Evolutionary conservation across 2,113 vertebrate species (phyloP), one percentile per base, ranked within the genome.

Genomic region (Campylorhamphus procurvoides): DNA sequence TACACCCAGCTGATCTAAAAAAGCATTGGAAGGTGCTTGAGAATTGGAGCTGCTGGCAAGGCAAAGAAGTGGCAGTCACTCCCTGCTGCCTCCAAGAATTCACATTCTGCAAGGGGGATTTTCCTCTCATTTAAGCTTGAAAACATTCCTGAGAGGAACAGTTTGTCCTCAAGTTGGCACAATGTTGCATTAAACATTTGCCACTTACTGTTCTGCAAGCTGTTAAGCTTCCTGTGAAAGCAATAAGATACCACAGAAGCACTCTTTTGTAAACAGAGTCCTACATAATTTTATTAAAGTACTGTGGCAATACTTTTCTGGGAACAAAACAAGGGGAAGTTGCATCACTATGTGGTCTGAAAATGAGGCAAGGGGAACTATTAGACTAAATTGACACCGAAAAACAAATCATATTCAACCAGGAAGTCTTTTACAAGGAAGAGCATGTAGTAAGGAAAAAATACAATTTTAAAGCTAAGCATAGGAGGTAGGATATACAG

Each of bases 131-230:
- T 92, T 96, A 96, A 96, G 91, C 85, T 89, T 92, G 47, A 93
- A 98, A 97, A 96, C 96, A 98, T 93, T 97, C 80, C 90, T 95
- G 78, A 90, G 91, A 93, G 60, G 94, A 98, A 98, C 97, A 97
- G 94, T 84, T 95, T 97, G 95, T 97, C 94, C 96, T 98, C 91
- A 88, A 95, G 80, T 46, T 97, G 80, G 75, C 68, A 96, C 91
- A 94, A 93, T 74, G 89, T 89, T 96, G 81, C 85, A 96, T 95
- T 96, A 97, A 97, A 97, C 63, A 97, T 94, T 97, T 95, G 89
- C 88, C 95, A 96, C 85, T 97, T 94, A 78, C 86, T 96, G 91
- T 95, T 96, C 93, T 87, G 66, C 86, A 97, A 93, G 95, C 90
- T 96, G 95, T 79, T 97, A 94, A 85, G 90, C 94, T 97, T 97